Evolutionary conservation across 2,888 invertebrate species (phyloP), one percentile per base, ranked within the genome.

Genomic region (Parapristionchus giblindavisi): DNA sequence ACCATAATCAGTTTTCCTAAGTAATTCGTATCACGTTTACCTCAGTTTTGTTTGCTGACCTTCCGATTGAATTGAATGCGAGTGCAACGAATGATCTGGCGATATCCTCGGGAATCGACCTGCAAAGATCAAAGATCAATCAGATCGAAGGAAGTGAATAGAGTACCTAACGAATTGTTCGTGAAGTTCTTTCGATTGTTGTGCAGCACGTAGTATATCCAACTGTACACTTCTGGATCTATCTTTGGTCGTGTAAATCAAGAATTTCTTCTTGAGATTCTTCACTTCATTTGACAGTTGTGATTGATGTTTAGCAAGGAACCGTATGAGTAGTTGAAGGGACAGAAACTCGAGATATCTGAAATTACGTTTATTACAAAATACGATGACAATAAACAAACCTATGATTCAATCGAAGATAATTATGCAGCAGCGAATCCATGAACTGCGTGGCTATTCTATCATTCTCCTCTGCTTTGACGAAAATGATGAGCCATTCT

Each of bases 291-390:
- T 0, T 17, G 63, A 65, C 5, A 40, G 43, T 21, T 24, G 63
- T 21, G 5, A 43, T 40, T 43, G 63, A 65, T 65, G 63, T 5
- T 32, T 40, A 27, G 43, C 63, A 0, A 65, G 21, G 63, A 65
- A 65, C 1, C 63, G 63, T 43, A 65, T 43, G 43, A 65, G 43
- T 17, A 65, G 6, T 65, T 65, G 63, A n/a, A 65, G 63, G 5
- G 63, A 65, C 6, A 65, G 27, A 8, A 5, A 5, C 29, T 3
- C 5, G 43, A 65, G 43, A 6, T 65, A 65, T 43, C 63, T 65
- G 27, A 27, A 65, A 43, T 14, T 43, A 43, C 17, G 17, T 43
- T 43, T 43, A 14, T 8, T 14, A 43, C 43, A 8, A 17, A 43
- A 43, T 43, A 14, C 17, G 17, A n/a, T 38, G 61, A 56, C 5